Evolutionary conservation across 1,140 invertebrate species (phyloP), one percentile per base, ranked within the genome.

Genomic region (Leptopilina clavipes): DNA sequence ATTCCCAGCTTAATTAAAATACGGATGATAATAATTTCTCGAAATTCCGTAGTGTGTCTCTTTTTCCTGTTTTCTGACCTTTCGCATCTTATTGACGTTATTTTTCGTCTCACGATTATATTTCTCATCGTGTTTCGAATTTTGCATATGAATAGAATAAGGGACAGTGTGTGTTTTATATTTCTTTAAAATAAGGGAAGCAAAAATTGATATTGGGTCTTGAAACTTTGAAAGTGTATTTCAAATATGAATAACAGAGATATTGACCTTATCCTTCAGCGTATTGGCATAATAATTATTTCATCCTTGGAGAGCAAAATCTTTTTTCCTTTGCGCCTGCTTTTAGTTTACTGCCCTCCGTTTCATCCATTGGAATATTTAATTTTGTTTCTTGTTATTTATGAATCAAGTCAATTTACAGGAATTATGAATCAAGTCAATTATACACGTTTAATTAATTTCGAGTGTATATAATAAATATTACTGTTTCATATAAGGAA

Each of bases 201-300:
- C 3, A 8, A 5, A 52, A 17, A 52, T 52, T 52, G 48, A 52
- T 52, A 17, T 52, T n/a, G 1, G 6, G 6, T 40, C 37, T 1
- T 52, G n/a, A 1, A 52, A n/a, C n/a, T n/a, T 52, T 7, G 5
- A 17, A 52, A 52, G n/a, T 6, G 14, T 52, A 52, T 52, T 52
- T 48, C 12, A 48, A 48, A 52, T 31, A 17, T 52, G 45, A 52
- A 17, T 52, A 17, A 3, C 25, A 40, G 7, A 6, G 14, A 52
- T 11, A 52, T 52, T 52, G 48, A 52, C 48, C 48, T 52, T 52
- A 52, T 52, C 48, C 48, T 52, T 52, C 48, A 52, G 6, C 48
- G n/a, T n/a, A 52, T 52, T 52, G 48, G 48, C 48, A 52, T n/a
- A 52, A 52, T 52, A 52, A 52, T 52, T 52, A 52, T 52, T 52